phyloP scores from a whole-genome alignment of 1,140 invertebrate species.

The Chlorops oryzae region DNA sequence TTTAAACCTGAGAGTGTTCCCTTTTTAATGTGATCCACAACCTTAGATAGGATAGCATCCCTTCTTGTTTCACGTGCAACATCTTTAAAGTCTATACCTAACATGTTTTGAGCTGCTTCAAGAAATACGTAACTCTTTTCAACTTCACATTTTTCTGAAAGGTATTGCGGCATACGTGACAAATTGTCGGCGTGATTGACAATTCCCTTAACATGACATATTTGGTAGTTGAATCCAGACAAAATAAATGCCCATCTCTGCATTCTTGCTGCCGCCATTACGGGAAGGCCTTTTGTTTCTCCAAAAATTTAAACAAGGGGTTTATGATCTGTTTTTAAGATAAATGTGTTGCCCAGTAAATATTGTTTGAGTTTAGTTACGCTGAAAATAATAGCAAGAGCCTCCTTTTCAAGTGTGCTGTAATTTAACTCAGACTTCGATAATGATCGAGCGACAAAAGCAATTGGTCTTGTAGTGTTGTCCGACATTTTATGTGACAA shows the following conservation, averaged over 20 bases:
- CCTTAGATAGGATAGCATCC: constrained; percentile 9
- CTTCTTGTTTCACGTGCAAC: constrained; percentile 11
- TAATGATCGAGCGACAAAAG: constrained; percentile 16
- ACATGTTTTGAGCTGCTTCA: not conserved
- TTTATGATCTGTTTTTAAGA: constrained; percentile 47
- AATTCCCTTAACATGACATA: constrained; percentile 7
- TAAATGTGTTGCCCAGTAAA: constrained; percentile 17
- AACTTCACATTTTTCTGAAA: not conserved
- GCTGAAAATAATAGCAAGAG: constrained; percentile 14
- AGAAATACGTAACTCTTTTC: not conserved
- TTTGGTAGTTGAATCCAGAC: constrained; percentile 19
- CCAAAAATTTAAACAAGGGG: constrained; percentile 43
- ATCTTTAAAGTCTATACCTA: constrained; percentile 3
- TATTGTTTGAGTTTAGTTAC: constrained; percentile 6
- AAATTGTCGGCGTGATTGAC: constrained; percentile 3
- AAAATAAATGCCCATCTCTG: constrained; percentile 35
- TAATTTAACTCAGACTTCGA: constrained; percentile 19
- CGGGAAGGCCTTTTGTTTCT: constrained; percentile 22
- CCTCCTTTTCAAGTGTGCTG: constrained; percentile 23
- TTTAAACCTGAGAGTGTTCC: not conserved
- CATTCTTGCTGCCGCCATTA: constrained; percentile 21
- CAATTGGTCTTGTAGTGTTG: constrained; percentile 9
- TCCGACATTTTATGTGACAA: constrained; percentile 7
- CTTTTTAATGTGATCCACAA: not conserved
- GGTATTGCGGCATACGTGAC: not conserved